Evolutionary conservation across 2,113 vertebrate species (phyloP).

Genomic region (Sialia sialis): DNA sequence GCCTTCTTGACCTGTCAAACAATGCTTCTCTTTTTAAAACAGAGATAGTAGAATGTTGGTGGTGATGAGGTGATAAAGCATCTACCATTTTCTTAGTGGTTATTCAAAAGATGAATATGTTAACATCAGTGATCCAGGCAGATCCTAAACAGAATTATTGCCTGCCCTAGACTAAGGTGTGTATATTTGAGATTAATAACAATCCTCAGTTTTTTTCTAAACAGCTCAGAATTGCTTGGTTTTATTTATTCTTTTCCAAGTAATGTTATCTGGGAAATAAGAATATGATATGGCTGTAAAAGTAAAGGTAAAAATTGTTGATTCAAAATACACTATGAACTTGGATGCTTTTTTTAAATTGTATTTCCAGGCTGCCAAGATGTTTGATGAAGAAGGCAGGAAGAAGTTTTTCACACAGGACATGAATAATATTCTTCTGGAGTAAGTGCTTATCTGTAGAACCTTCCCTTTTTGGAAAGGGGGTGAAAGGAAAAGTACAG

Average conservation of each 20-base stretch:
- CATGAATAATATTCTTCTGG: conserved; percentile 99
- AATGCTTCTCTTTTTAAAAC: neutral
- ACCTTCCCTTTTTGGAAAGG: conserved; percentile 40
- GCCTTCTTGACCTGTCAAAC: neutral
- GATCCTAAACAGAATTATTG: neutral
- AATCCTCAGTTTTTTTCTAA: neutral
- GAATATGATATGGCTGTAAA: neutral
- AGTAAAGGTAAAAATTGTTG: neutral
- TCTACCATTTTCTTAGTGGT: neutral
- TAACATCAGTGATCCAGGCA: neutral
- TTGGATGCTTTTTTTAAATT: neutral
- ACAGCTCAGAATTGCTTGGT: neutral
- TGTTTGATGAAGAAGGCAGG: conserved; percentile 95
- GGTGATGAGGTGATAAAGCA: neutral
- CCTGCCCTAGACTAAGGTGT: neutral
- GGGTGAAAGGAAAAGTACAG: conserved; percentile 44
- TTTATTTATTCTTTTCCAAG: neutral
- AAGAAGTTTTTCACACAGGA: conserved; percentile 99
- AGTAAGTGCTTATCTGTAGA: conserved; percentile 84
- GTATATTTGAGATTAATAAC: neutral
- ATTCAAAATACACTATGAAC: neutral
- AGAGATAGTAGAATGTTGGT: neutral
- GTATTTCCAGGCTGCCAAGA: conserved; percentile 86
- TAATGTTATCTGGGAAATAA: neutral
- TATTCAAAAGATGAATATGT: neutral